Conservation (phyloP, 2,797 vertebrate species). For the Lepilemur ruficaudatus region DNA sequence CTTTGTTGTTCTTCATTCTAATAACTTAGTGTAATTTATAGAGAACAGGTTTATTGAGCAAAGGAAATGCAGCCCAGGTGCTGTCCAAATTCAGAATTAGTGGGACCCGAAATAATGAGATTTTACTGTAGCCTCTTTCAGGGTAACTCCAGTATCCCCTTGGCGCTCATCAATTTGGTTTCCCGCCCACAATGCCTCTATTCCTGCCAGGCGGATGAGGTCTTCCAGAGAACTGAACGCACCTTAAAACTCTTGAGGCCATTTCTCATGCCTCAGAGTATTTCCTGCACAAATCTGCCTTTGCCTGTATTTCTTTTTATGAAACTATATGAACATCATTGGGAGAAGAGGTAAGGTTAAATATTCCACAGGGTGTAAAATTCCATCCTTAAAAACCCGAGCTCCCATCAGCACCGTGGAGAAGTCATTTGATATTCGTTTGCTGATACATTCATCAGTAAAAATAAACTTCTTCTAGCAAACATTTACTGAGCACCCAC, state of each 20-base stretch:
- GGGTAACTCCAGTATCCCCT: accelerated
- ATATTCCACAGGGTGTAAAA: neutral
- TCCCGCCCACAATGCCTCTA: neutral
- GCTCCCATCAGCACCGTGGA: neutral
- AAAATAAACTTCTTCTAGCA: conserved; percentile 21
- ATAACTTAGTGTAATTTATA: neutral
- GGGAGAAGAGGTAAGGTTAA: neutral
- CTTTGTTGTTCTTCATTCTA: neutral
- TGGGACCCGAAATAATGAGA: neutral
- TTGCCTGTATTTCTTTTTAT: neutral
- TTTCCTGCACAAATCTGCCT: neutral
- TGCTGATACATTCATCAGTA: neutral
- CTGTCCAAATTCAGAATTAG: neutral
- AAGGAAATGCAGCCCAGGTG: neutral
- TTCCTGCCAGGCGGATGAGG: accelerated
- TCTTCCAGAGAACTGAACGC: neutral
- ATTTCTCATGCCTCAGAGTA: neutral
- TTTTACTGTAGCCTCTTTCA: neutral
- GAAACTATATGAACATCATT: neutral
- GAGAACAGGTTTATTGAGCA: neutral
- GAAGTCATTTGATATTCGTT: neutral
- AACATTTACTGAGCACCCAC: neutral
- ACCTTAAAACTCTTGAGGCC: neutral
- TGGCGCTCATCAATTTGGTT: neutral
- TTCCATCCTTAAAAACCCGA: neutral